Evolutionary conservation across 2,113 vertebrate species (phyloP).

Genomic region (Xenus cinereus): DNA sequence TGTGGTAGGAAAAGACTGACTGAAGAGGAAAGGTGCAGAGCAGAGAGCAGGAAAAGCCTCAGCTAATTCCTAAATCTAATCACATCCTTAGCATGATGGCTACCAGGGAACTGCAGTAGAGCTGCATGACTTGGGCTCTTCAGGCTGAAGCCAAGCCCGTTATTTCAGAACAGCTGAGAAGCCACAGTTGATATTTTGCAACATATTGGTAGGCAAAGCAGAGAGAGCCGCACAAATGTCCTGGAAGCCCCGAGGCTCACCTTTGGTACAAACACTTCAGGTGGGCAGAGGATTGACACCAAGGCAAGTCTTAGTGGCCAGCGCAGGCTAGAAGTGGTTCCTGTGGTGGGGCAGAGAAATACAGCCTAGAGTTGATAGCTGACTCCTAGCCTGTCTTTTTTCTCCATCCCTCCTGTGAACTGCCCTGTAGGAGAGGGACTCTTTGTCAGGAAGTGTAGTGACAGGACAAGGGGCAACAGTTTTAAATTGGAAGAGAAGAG

Average conservation of each 20-base stretch:
- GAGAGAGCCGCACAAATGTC: neutral
- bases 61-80: neutral
- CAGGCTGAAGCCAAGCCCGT: neutral
- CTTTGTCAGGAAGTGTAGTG: too few relatives aligned
- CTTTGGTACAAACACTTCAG: neutral
- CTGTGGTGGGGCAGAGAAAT: neutral
- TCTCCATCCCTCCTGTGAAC: neutral
- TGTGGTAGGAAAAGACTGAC: neutral
- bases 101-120: neutral
- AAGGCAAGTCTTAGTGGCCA: neutral
- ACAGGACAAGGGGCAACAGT: too few relatives aligned
- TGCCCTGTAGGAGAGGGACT: too few relatives aligned
- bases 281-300: neutral
- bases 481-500: too few relatives aligned
- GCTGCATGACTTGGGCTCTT: fast-evolving
- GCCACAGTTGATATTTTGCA: neutral
- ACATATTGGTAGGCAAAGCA: neutral
- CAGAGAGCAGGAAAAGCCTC: neutral
- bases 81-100: neutral
- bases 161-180: neutral
- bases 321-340: neutral
- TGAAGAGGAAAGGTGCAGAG: neutral
- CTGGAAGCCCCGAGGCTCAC: neutral
- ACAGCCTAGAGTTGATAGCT: neutral
- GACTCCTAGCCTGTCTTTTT: neutral